These are phyloP conservation scores for Cosmorhoe ocellata DNA, from an alignment of 2,888 invertebrate genomes.

Conservation along the genomic window DNA sequence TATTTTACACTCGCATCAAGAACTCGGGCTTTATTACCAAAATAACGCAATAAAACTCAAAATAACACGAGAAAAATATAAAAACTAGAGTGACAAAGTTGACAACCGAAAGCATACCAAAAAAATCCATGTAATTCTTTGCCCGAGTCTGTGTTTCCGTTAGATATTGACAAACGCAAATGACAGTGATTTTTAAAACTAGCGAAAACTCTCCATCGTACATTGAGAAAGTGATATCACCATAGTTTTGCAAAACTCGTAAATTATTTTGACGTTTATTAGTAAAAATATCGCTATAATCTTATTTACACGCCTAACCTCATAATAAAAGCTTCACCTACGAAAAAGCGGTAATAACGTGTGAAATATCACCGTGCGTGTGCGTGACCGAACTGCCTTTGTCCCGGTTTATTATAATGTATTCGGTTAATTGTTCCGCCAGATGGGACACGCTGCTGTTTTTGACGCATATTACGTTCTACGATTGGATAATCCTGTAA, in stretches of 20 bases:
- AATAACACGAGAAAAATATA: too few species aligned
- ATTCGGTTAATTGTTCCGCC: conserved; percentile 51
- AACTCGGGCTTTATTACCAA: too few species aligned
- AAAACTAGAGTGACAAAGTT: too few species aligned
- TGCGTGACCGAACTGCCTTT: conserved; percentile 52
- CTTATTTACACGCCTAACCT: conserved; percentile 31
- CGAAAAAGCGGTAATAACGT: conserved; percentile 38
- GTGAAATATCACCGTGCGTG: conserved; percentile 42
- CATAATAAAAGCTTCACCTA: conserved; percentile 32
- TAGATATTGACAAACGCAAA: too few species aligned
- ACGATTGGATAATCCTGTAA: background rate
- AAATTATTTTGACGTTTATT: conserved; percentile 11
- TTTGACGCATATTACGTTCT: conserved; percentile 6
- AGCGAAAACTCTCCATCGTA: too few species aligned
- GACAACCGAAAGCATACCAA: too few species aligned
- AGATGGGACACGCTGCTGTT: conserved; percentile 39
- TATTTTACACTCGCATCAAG: too few species aligned
- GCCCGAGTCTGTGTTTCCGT: too few species aligned
- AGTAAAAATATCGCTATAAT: conserved; percentile 17
- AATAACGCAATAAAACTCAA: too few species aligned
- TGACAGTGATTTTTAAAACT: too few species aligned
- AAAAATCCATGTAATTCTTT: too few species aligned
- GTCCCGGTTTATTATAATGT: conserved; percentile 48
- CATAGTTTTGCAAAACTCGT: background rate
- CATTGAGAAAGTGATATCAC: too few species aligned